Percentiles rank a stretch among this genome's conserved stretches.
phyloP scores from a whole-genome alignment of 2,113 vertebrate species.

The Alligator mississippiensis region DNA sequence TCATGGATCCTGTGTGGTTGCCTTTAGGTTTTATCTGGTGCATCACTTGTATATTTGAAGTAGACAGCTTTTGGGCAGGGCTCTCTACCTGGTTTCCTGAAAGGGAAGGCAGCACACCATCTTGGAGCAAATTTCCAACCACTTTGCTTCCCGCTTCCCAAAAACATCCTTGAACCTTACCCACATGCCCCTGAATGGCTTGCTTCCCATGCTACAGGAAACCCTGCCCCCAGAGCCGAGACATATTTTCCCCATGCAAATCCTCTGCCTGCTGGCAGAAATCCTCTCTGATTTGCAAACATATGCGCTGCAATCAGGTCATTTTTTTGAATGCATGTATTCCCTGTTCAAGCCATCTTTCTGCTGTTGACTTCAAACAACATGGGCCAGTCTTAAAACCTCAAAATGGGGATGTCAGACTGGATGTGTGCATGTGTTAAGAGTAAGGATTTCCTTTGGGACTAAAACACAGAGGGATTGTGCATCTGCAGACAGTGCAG shows the following conservation, averaged over 20 bases:
- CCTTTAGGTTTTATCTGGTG: neutral
- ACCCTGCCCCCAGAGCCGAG: neutral
- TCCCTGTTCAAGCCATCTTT: neutral
- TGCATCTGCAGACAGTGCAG: neutral
- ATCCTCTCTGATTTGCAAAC: neutral
- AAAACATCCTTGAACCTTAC: neutral
- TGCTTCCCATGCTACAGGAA: neutral
- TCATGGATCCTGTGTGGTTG: no score
- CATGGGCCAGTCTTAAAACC: neutral
- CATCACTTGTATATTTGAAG: neutral
- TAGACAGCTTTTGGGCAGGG: neutral
- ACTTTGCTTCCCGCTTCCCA: fast-evolving
- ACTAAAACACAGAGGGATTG: neutral
- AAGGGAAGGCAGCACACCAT: neutral
- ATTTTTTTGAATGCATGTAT: fast-evolving
- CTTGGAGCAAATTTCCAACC: neutral
- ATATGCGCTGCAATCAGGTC: neutral
- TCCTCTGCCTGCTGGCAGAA: neutral
- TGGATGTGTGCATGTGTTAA: neutral
- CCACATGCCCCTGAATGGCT: fast-evolving
- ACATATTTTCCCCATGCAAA: neutral
- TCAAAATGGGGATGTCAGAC: neutral
- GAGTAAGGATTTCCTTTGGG: neutral
- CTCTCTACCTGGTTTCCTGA: neutral
- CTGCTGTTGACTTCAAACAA: neutral